Conservation (phyloP, 2,888 invertebrate genomes). For the Drosophila lacicola region DNA sequence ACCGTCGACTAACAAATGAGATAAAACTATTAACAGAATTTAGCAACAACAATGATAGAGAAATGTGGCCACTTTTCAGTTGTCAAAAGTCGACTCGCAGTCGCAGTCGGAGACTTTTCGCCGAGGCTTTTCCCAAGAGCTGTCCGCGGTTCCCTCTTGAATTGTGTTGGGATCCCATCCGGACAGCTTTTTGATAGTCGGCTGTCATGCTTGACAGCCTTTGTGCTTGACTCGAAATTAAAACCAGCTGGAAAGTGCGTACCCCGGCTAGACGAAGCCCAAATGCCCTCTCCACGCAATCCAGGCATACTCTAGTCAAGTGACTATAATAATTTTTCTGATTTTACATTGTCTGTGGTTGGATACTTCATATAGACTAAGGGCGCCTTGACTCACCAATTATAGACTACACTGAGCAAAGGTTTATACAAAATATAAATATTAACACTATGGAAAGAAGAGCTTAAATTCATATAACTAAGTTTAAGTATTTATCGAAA, state of each 20-base stretch:
- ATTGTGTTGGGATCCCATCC: constrained; percentile 50
- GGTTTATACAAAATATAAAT: no score
- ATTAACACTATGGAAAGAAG: no score
- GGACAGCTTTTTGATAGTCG: constrained; percentile 68
- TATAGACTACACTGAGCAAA: no score
- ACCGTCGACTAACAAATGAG: constrained; percentile 34
- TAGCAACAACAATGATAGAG: constrained; percentile 76
- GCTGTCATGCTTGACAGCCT: constrained; percentile 74
- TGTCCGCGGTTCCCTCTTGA: constrained; percentile 62
- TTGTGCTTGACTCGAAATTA: constrained; percentile 65
- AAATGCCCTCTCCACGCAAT: constrained; percentile 29
- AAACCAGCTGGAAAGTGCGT: constrained; percentile 20
- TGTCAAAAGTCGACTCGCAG: constrained; percentile 56
- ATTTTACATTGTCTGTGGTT: no score
- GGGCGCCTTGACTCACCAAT: neutral
- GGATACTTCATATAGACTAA: neutral
- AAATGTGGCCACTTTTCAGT: constrained; percentile 80
- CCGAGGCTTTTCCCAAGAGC: constrained; percentile 67
- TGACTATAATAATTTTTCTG: neutral
- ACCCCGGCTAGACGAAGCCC: constrained; percentile 9
- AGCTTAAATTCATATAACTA: no score
- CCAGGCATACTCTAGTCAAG: neutral
- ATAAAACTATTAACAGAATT: constrained; percentile 83
- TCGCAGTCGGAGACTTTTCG: constrained; percentile 36
- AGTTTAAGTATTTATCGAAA: no score